Conservation (phyloP, 2,888 invertebrate genomes). For the Ecliptopera silaceata region DNA sequence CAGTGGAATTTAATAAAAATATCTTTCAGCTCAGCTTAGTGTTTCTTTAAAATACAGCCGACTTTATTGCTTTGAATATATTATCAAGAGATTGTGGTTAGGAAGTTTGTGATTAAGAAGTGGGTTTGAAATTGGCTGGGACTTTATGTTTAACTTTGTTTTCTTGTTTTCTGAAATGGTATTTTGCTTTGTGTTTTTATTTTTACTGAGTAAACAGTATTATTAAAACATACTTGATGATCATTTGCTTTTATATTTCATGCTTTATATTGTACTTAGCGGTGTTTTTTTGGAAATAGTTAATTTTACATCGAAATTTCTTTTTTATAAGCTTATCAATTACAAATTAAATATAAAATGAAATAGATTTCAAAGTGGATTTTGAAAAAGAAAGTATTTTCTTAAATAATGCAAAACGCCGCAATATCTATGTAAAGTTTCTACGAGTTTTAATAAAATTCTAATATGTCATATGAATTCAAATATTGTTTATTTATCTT, state of each 20-base stretch:
- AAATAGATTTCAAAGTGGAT: too few relatives aligned
- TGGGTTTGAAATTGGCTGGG: conserved; percentile 22
- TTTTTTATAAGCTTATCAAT: too few relatives aligned
- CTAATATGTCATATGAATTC: too few relatives aligned
- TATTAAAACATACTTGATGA: background rate
- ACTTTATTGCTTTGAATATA: conserved; percentile 55
- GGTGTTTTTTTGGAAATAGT: background rate
- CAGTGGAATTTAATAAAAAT: conserved; percentile 79
- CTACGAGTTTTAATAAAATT: too few relatives aligned
- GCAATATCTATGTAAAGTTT: too few relatives aligned
- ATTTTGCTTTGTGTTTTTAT: background rate
- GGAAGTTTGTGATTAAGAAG: conserved; percentile 24
- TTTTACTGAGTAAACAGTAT: conserved; percentile 2
- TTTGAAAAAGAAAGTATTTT: too few relatives aligned
- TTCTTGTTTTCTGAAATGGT: background rate
- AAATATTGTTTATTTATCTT: conserved; percentile 43
- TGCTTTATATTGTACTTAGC: too few relatives aligned
- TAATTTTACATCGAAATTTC: too few relatives aligned
- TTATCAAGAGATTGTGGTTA: conserved; percentile 30
- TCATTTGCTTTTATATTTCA: background rate
- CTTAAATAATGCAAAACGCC: too few relatives aligned
- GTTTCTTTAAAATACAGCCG: conserved; percentile 65
- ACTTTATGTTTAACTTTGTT: conserved; percentile 11
- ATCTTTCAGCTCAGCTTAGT: conserved; percentile 64
- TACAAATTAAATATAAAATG: too few relatives aligned